Conservation (phyloP, 2,113 vertebrate species). For the Noctilio leporinus region DNA sequence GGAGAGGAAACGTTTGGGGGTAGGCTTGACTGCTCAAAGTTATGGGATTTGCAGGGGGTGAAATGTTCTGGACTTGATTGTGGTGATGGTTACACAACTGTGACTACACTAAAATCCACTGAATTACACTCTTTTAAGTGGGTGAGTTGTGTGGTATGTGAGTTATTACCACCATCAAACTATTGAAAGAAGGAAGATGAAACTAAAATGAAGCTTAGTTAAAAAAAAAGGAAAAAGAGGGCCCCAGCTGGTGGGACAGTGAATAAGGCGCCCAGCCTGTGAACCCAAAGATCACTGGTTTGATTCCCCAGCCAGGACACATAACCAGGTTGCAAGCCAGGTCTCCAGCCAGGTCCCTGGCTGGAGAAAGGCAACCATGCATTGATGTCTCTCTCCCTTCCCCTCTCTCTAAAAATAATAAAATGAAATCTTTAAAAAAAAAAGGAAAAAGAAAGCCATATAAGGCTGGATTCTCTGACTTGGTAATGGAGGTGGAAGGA, state of each 20-base stretch:
- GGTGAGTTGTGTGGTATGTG: neutral
- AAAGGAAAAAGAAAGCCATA: neutral
- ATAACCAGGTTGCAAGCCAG: too few species aligned
- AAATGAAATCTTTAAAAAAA: neutral
- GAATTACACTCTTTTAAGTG: neutral
- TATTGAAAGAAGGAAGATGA: neutral
- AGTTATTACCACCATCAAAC: neutral
- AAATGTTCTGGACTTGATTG: neutral
- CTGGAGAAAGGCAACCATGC: too few species aligned
- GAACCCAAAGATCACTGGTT: too few species aligned
- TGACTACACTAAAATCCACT: neutral
- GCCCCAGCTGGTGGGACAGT: too few species aligned
- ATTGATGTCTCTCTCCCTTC: too few species aligned
- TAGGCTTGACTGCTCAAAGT: neutral
- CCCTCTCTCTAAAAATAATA: too few species aligned
- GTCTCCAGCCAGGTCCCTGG: too few species aligned
- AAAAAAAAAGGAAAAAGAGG: neutral
- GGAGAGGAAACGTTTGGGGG: too few species aligned
- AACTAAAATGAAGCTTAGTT: neutral
- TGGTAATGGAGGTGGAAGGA: neutral
- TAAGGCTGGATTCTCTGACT: neutral
- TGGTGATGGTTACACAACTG: neutral
- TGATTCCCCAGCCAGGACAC: too few species aligned
- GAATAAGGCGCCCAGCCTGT: too few species aligned
- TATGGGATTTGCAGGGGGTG: neutral